Base-by-base conservation (phyloP, 2,797 vertebrate species). In the Ispidina picta region DNA sequence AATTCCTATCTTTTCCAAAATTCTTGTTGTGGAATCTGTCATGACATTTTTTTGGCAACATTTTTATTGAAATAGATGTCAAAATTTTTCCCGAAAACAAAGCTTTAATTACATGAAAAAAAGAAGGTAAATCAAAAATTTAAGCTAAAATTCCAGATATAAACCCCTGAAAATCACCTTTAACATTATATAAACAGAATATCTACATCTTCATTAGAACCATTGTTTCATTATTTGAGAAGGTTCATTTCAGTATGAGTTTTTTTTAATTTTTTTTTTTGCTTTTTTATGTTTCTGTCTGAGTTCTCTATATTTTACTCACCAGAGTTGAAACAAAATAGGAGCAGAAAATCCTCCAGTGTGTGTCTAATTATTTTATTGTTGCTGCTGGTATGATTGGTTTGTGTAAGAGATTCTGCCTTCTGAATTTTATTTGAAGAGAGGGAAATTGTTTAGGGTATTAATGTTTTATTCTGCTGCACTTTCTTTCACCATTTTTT, bases 1-100 rank as follows among this genome's bases (percentile, higher is more conserved):
- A 88, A 66, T 81, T 92, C 9, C 10, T 6, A 43, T 91, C 11
- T 79, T 89, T 86, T 89, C 80, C 84, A 92, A 88, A 88, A 78
- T 59, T 62, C 25, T 48, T 87, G 10, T 68, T 82, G 33, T 89
- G 56, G 52, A 91, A 86, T 92, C 73, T 86, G 51, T 71, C 31
- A 37, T 48, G 70, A 69, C 15, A 56, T 59, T 86, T 83, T 89
- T 91, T 13, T 15, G 5, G 51, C 39, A 81, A 66, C 25, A 33
- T 52, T 83, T 85, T 69, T 33, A n/a, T 41, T 75, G 39, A 86
- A 92, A 76, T 76, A 66, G 11, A 2, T 83, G 29, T 65, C 3
- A 10, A 69, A 7, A 2, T 7, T 90, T 72, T 69, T 77, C 37
- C 16, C 41, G 39, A 72, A 72, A 91, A 26, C 17, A 44, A 69